A percentile compares a stretch with the other conserved stretches of the same genome.
phyloP scores from a whole-genome alignment of 2,888 invertebrate genomes.

The Coenonympha glycerion region DNA sequence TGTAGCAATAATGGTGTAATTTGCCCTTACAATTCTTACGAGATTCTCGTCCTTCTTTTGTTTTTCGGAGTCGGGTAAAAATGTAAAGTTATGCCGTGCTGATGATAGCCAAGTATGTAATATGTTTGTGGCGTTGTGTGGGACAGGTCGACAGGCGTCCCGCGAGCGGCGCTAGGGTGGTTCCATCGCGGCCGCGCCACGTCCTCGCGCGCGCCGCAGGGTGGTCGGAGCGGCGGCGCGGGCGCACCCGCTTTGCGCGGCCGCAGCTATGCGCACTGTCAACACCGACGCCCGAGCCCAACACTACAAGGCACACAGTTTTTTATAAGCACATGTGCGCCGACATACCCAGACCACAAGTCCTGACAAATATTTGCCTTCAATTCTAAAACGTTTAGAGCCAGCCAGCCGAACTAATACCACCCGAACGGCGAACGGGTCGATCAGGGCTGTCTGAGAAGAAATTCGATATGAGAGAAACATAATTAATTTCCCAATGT shows the following conservation, averaged over 20 bases:
- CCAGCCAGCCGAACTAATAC: conserved; percentile 56
- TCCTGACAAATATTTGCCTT: conserved; percentile 69
- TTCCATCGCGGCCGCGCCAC: conserved; percentile 40
- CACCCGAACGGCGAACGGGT: conserved; percentile 44
- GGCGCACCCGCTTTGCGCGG: conserved; percentile 54
- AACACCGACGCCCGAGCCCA: conserved; percentile 48
- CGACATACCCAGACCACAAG: conserved; percentile 57
- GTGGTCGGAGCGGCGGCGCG: conserved; percentile 54
- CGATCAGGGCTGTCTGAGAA: conserved; percentile 36
- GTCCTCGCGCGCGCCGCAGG: conserved; percentile 37
- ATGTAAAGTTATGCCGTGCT: no score
- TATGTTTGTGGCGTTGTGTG: conserved; percentile 31
- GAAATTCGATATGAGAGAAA: conserved; percentile 26
- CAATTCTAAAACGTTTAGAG: conserved; percentile 69
- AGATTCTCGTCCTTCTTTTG: no score
- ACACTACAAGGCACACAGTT: conserved; percentile 59
- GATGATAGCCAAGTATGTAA: conserved; percentile 17
- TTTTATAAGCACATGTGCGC: conserved; percentile 56
- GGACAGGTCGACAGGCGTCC: conserved; percentile 10
- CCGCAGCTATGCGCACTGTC: conserved; percentile 71
- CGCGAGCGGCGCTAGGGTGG: conserved; percentile 43
- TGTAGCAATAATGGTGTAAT: no score
- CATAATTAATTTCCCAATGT: background rate
- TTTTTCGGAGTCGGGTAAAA: no score
- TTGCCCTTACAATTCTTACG: no score